Evolutionary conservation across 2,888 invertebrate species (phyloP), one percentile per base, ranked within the genome.

Genomic region (Tachina lurida): DNA sequence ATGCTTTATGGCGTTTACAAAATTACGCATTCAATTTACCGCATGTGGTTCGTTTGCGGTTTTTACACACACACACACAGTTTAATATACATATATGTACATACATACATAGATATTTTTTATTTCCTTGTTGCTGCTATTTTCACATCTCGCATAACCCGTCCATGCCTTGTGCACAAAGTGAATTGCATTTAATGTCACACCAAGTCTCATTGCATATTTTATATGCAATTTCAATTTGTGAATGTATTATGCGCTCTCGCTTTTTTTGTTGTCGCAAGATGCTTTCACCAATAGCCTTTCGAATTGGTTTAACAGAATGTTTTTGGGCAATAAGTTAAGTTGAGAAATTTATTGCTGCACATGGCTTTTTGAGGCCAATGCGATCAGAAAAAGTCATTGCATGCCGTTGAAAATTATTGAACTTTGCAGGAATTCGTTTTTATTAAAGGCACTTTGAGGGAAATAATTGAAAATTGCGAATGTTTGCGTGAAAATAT

Each of bases 1-100:
- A 90, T 91, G 90, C 89, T 88, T 90, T 89, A 76, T 82, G 85
- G 88, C 86, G 77, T 58, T 76, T 49, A 70, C 52, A 63, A 84
- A 86, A 80, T 80, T 87, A 84, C 80, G 80, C 84, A 84, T 84
- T 86, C 85, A 87, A 85, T 88, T 88, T 80, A 84, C 83, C 82
- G 84, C 81, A 77, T 81, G 78, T 43, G 73, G 73, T 67, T 78
- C 54, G 73, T 56, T 78, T 79, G 67, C 62, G 70, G 68, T 47
- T 76, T 76, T 54, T 52, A 19, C 52, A 70, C 41, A 62, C 62
- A 63, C 45, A 19, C 52, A 70, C 47, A 62, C 68, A 63, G 9
- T 77, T 74, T 62, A 22, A 68, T 77, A 39, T 22, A 39, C 2
- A 31, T 31, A 31, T 4, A 4, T 31, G 3, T 39, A 54, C 13